These are phyloP conservation scores for Calidris pugnax DNA, from an alignment of 2,113 vertebrate genomes.

Conservation along the genomic window DNA sequence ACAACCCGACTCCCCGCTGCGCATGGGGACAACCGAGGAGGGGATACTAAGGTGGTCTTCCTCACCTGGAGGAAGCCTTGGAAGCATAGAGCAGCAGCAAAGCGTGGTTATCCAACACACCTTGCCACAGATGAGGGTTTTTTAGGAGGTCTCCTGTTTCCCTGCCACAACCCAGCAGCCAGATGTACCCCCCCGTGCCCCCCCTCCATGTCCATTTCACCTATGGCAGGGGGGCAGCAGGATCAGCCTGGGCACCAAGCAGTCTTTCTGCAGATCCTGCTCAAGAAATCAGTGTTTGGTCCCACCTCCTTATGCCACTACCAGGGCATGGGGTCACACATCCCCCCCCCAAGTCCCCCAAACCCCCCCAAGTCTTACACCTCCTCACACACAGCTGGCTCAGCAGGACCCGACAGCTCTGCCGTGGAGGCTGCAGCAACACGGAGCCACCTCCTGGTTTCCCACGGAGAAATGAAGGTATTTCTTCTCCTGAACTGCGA, in stretches of 20 bases:
- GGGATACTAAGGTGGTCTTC: background rate
- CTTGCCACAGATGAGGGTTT: fast-evolving
- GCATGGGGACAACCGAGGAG: fast-evolving
- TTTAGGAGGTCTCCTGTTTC: background rate
- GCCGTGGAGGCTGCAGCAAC: too few species aligned
- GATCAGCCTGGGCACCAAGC: background rate
- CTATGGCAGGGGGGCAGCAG: background rate
- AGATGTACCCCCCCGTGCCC: fast-evolving
- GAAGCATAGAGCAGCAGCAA: fast-evolving
- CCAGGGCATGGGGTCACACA: fast-evolving
- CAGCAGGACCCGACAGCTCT: too few species aligned
- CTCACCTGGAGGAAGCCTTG: background rate
- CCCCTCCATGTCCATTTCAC: background rate
- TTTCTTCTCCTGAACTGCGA: background rate
- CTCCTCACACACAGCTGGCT: too few species aligned
- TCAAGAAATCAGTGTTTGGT: background rate
- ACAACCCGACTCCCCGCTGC: fast-evolving
- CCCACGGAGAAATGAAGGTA: background rate
- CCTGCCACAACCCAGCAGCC: background rate
- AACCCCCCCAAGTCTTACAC: too few species aligned
- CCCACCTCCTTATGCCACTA: background rate
- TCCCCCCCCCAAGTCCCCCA: too few species aligned
- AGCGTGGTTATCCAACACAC: background rate
- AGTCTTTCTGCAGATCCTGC: background rate
- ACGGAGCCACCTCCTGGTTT: too few species aligned